phyloP scores from a whole-genome alignment of 2,797 vertebrate species.

The Artibeus lituratus region DNA sequence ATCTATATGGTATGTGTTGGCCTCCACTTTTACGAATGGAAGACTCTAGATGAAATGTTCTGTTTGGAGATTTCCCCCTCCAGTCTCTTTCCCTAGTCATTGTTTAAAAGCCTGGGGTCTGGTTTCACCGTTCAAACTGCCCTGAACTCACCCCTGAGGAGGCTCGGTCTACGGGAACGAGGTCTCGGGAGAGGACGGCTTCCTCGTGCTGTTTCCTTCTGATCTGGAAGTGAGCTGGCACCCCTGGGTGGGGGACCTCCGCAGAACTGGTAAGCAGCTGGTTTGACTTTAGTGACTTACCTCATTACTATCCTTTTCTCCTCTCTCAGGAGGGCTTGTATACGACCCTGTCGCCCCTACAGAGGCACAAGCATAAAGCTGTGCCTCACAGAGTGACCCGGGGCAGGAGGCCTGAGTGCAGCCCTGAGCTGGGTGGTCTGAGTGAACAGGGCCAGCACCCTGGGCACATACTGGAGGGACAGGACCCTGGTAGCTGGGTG shows the following conservation, averaged over 20 bases:
- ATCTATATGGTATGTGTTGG: not conserved
- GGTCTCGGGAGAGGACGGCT: fast-evolving
- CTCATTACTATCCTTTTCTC: too few species aligned
- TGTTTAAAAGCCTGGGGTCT: not conserved
- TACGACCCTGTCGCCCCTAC: too few species aligned
- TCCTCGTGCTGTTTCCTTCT: not conserved
- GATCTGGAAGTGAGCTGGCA: not conserved
- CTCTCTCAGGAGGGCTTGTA: not conserved
- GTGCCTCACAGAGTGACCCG: not conserved
- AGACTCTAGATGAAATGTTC: not conserved
- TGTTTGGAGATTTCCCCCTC: not conserved
- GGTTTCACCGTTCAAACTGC: not conserved
- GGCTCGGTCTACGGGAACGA: fast-evolving
- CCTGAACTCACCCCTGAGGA: not conserved
- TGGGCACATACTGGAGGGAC: not conserved
- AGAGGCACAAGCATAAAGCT: not conserved
- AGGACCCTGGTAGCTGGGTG: not conserved
- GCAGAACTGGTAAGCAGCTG: not conserved
- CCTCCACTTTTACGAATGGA: not conserved
- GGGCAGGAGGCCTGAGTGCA: not conserved
- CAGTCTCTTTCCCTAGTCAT: not conserved
- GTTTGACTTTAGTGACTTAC: too few species aligned
- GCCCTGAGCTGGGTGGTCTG: not conserved
- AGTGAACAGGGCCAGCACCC: not conserved
- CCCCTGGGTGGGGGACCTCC: not conserved